These are phyloP conservation scores for Listronotus oregonensis DNA, from an alignment of 1,140 invertebrate genomes.

Conservation along the genomic window DNA sequence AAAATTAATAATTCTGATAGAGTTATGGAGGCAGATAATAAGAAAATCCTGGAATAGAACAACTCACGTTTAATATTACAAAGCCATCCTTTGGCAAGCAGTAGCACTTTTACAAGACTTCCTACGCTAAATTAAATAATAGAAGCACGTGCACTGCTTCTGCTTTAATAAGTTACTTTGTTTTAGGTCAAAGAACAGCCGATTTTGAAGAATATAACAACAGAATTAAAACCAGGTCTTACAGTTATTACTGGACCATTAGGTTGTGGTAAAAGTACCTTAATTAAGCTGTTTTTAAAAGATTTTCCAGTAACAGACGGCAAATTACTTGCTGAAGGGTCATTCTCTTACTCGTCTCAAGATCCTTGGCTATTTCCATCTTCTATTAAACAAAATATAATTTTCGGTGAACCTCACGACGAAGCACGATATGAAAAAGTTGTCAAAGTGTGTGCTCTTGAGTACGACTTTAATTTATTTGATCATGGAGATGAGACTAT, in stretches of 20 bases:
- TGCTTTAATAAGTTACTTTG: too few relatives aligned
- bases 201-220: slow-evolving; percentile 62
- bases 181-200: slow-evolving; percentile 46
- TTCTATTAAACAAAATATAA: slow-evolving; percentile 66
- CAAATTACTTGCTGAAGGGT: slow-evolving; percentile 65
- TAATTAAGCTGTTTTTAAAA: slow-evolving; percentile 71
- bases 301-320: slow-evolving; percentile 72
- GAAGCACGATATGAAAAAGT: slow-evolving; percentile 56
- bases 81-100: too few relatives aligned
- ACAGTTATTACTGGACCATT: slow-evolving; percentile 77
- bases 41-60: too few relatives aligned
- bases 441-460: slow-evolving; percentile 60
- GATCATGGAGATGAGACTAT: slow-evolving; percentile 75
- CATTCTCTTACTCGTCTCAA: slow-evolving; percentile 78
- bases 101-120: too few relatives aligned
- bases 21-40: too few relatives aligned
- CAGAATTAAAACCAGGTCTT: slow-evolving; percentile 67
- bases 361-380: slow-evolving; percentile 78
- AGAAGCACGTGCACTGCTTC: too few relatives aligned
- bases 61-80: too few relatives aligned
- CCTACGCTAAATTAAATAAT: too few relatives aligned
- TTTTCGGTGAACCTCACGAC: slow-evolving; percentile 61
- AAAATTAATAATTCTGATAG: too few relatives aligned
- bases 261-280: slow-evolving; percentile 79
- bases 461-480: slow-evolving; percentile 72